Percentiles rank a stretch among this genome's conserved stretches.
Evolutionary conservation across 2,113 vertebrate genomes (phyloP).

Genomic region (Podiceps cristatus): DNA sequence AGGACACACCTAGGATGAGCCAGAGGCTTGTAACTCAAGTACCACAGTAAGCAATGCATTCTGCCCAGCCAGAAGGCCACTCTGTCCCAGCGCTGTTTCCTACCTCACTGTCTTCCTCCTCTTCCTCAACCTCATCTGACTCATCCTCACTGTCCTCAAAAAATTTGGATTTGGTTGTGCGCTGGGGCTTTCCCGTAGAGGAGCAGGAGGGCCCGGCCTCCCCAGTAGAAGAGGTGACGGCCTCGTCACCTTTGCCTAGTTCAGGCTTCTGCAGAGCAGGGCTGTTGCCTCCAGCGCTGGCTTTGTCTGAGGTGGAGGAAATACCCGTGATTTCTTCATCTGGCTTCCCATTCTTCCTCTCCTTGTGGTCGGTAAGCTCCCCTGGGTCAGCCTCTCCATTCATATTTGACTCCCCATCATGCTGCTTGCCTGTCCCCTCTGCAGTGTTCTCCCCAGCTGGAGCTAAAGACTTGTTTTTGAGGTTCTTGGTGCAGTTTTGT

Average conservation of each 20-base stretch:
- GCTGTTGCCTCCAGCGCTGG: constrained; percentile 63
- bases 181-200: constrained; percentile 84
- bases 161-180: constrained; percentile 92
- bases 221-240: constrained; percentile 80
- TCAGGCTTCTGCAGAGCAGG: constrained; percentile 67
- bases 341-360: constrained; percentile 77
- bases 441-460: constrained; percentile 29
- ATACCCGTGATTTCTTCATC: constrained; percentile 72
- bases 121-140: constrained; percentile 91
- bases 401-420: constrained; percentile 73
- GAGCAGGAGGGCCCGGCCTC: constrained; percentile 97
- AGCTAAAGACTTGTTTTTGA: constrained; percentile 62
- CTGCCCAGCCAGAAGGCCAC: constrained; percentile 39
- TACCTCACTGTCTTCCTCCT: constrained; percentile 86
- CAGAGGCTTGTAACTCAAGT: not conserved
- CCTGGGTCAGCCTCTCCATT: constrained; percentile 88
- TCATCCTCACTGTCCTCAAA: constrained; percentile 98
- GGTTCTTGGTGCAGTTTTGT: constrained; percentile 90
- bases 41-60: constrained; percentile 9
- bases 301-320: constrained; percentile 79
- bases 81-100: constrained; percentile 65
- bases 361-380: constrained; percentile 70
- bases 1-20: constrained; percentile 42
- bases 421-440: constrained; percentile 77
- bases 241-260: constrained; percentile 81